These are phyloP conservation scores for Chiloscyllium punctatum DNA, from an alignment of 2,797 vertebrate genomes.

Conservation along the genomic window DNA sequence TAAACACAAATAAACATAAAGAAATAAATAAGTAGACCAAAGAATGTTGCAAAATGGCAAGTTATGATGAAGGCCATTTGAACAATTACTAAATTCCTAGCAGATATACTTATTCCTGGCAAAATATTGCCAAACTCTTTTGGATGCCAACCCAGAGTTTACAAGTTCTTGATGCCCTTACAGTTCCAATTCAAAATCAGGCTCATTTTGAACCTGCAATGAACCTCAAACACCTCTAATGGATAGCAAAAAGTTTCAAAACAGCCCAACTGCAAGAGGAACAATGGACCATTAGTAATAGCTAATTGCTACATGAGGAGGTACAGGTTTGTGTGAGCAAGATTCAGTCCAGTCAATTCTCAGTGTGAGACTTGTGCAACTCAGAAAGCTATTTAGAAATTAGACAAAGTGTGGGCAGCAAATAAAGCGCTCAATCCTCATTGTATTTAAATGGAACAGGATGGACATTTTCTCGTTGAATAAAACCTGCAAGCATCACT, in stretches of 20 bases:
- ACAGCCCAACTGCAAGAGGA: not conserved
- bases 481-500: not conserved
- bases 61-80: not conserved
- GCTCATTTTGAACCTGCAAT: not conserved
- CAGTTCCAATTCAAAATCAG: not conserved
- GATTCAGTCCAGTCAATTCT: not conserved
- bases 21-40: not conserved
- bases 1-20: no score
- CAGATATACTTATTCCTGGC: not conserved
- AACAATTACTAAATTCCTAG: not conserved
- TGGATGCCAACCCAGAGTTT: not conserved
- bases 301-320: not conserved
- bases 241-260: not conserved
- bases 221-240: not conserved
- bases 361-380: not conserved
- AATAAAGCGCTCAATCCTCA: not conserved
- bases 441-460: not conserved
- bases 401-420: not conserved
- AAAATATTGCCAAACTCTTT: not conserved
- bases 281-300: not conserved
- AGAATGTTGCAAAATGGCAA: not conserved
- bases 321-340: not conserved
- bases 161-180: not conserved
- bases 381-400: not conserved
- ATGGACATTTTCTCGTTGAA: not conserved